phyloP scores from a whole-genome alignment of 2,888 invertebrate species.

The Gasteruption jaculator region DNA sequence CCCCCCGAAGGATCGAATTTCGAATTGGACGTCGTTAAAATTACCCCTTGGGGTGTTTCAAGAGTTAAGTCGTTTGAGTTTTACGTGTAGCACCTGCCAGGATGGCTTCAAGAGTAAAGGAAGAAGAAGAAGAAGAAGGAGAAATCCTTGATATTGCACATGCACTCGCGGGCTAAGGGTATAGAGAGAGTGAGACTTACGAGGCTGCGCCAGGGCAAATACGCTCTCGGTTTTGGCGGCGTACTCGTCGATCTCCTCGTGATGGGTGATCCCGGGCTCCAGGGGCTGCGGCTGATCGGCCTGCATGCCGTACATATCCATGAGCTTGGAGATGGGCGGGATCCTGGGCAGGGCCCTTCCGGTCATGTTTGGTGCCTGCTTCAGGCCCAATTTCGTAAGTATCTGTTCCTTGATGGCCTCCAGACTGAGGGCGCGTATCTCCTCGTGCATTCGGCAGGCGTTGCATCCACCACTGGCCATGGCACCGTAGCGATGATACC shows the following conservation, averaged over 20 bases:
- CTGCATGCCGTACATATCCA: slow-evolving; percentile 53
- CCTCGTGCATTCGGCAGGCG: slow-evolving; percentile 57
- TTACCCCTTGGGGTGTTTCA: no score
- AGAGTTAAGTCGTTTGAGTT: no score
- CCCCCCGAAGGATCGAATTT: slow-evolving; percentile 7
- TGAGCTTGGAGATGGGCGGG: slow-evolving; percentile 52
- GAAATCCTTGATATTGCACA: no score
- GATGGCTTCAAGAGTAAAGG: no score
- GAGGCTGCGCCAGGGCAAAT: slow-evolving; percentile 52
- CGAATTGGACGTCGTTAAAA: slow-evolving; percentile 11
- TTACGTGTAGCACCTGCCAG: no score
- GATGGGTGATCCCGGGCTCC: slow-evolving; percentile 49
- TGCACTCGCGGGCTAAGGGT: slow-evolving; percentile 19
- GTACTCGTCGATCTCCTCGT: slow-evolving; percentile 53
- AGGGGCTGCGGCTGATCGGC: slow-evolving; percentile 46
- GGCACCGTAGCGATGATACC: slow-evolving; percentile 26
- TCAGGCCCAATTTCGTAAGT: slow-evolving; percentile 57
- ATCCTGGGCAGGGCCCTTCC: slow-evolving; percentile 57
- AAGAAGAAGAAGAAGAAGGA: no score
- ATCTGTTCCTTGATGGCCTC: slow-evolving; percentile 61
- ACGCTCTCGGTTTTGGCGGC: slow-evolving; percentile 53
- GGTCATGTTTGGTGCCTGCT: slow-evolving; percentile 60
- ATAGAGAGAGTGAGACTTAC: slow-evolving; percentile 39
- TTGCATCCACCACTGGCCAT: slow-evolving; percentile 51
- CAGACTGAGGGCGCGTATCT: slow-evolving; percentile 56